Evolutionary conservation across 1,140 invertebrate species (phyloP).

Genomic region (Eumeta japonica): DNA sequence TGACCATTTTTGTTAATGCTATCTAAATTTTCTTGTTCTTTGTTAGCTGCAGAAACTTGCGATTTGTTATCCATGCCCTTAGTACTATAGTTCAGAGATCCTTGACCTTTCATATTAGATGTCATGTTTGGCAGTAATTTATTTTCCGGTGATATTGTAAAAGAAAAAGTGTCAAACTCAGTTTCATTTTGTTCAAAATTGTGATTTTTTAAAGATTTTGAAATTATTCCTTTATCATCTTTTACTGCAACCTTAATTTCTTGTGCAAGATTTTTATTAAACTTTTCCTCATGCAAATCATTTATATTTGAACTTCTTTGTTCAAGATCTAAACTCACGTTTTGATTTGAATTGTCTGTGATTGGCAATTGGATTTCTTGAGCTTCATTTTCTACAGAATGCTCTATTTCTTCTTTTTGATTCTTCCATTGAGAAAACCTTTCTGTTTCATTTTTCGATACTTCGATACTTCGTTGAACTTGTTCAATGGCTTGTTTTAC

Average conservation of each 20-base stretch:
- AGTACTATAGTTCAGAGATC: too few relatives aligned
- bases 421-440: constrained; percentile 32
- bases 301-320: not conserved
- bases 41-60: too few relatives aligned
- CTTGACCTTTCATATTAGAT: too few relatives aligned
- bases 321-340: too few relatives aligned
- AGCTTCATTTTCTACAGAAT: not conserved
- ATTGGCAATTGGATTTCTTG: not conserved
- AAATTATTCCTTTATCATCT: too few relatives aligned
- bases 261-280: constrained; percentile 1
- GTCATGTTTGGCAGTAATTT: not conserved
- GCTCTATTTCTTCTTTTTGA: not conserved
- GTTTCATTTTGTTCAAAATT: not conserved
- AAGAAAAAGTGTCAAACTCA: too few relatives aligned
- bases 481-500: constrained; percentile 29
- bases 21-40: too few relatives aligned
- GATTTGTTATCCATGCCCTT: too few relatives aligned
- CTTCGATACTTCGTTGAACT: constrained; percentile 27
- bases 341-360: not conserved
- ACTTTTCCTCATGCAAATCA: not conserved
- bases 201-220: not conserved
- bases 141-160: too few relatives aligned
- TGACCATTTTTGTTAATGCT: too few relatives aligned
- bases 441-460: constrained; percentile 23
- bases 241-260: too few relatives aligned